Evolutionary conservation across 2,888 invertebrate species (phyloP), one percentile per base, ranked within the genome.

Genomic region (Plutella xylostella): DNA sequence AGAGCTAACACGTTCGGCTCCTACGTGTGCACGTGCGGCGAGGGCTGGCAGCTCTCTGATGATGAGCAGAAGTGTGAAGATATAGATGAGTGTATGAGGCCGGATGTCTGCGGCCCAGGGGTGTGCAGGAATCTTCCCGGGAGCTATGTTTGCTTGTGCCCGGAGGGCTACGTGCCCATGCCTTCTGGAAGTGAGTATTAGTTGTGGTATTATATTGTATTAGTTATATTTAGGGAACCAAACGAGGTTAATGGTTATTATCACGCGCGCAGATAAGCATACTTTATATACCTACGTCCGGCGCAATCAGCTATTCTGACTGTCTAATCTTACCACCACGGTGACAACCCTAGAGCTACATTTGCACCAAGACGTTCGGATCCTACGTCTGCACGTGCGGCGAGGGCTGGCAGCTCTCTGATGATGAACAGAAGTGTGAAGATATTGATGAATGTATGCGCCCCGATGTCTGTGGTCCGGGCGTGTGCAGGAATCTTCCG

Each of bases 1-100:
- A n/a, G n/a, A n/a, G n/a, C 92, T 28, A 94, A 94, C 74, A 94
- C 94, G 21, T 94, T 94, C 75, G 95, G 94, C 0, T 93, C 93
- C 54, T 95, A 91, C 75, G 91, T 92, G 86, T 95, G 94, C 71
- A 89, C 92, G 25, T 95, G 95, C 72, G 90, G 91, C 47, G 89
- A 88, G 56, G 95, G 95, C 20, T 94, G 89, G 78, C 74, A 86
- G 49, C 78, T 93, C 34, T 87, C 89, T 78, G 46, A 85, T 76
- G 60, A 65, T 50, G 75, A 68, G 48, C 66, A 57, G 50, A 49
- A 53, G 22, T 79, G 79, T 54, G 70, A 64, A 45, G 78, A 79
- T 67, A 89, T 93, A 47, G 92, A 94, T 68, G 94, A 95, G 75
- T 95, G 94, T 72, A 87, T 86, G 45, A 88, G 87, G 50, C 88